Evolutionary conservation across 1,140 invertebrate genomes (phyloP).

Genomic region (Drosophila pectinifera): DNA sequence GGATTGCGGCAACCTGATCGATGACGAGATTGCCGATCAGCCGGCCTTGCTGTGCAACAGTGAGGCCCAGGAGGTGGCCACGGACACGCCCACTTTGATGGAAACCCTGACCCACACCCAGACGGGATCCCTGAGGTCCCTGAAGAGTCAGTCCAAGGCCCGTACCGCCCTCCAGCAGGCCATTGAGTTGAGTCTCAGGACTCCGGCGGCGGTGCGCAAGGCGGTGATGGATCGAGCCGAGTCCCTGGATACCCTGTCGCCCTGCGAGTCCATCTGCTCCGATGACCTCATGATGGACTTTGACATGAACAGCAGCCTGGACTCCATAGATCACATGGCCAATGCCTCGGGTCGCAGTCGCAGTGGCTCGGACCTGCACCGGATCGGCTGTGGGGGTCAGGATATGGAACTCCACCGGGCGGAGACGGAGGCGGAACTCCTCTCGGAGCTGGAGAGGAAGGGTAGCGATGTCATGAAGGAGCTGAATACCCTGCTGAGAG

Average conservation of each 20-base stretch:
- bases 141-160: slow-evolving; percentile 78
- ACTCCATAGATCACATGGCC: slow-evolving; percentile 87
- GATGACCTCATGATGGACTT: slow-evolving; percentile 94
- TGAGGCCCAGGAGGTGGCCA: slow-evolving; percentile 67
- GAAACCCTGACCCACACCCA: slow-evolving; percentile 66
- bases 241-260: slow-evolving; percentile 91
- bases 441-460: slow-evolving; percentile 86
- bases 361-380: slow-evolving; percentile 85
- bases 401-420: slow-evolving; percentile 55
- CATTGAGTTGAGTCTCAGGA: slow-evolving; percentile 83
- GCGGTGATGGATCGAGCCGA: slow-evolving; percentile 86
- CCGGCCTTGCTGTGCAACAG: slow-evolving; percentile 91
- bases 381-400: slow-evolving; percentile 77
- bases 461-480: slow-evolving; percentile 87
- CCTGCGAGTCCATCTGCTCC: slow-evolving; percentile 91
- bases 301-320: slow-evolving; percentile 90
- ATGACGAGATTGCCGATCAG: slow-evolving; percentile 96
- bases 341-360: slow-evolving; percentile 67
- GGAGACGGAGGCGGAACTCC: slow-evolving; percentile 85
- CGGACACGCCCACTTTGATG: slow-evolving; percentile 79
- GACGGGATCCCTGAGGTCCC: slow-evolving; percentile 72
- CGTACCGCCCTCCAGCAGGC: slow-evolving; percentile 75
- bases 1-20: slow-evolving; percentile 90
- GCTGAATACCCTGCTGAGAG: slow-evolving; percentile 80
- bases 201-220: slow-evolving; percentile 71